A percentile compares a stretch with the other conserved stretches of the same genome.
Conservation (phyloP, 2,113 vertebrate species). For the Platysteira castanea region DNA sequence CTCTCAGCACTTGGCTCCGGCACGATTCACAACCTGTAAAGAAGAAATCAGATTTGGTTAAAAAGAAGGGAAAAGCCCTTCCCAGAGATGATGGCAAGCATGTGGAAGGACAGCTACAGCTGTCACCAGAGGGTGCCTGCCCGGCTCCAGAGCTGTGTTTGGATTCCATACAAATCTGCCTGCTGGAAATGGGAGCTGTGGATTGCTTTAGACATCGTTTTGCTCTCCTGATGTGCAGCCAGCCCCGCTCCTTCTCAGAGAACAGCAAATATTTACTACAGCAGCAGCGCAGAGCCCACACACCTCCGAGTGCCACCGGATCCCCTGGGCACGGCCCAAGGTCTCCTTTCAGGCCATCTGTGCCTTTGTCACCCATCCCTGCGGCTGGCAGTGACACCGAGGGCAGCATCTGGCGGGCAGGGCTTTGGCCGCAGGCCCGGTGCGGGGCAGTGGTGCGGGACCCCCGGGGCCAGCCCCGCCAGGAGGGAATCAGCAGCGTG, state of each 20-base stretch:
- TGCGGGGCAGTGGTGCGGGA: background rate
- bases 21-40: conserved; percentile 29
- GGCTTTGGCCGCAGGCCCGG: fast-evolving
- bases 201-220: background rate
- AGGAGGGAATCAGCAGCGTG: background rate
- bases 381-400: background rate
- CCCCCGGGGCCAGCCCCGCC: fast-evolving
- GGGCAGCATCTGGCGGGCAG: background rate
- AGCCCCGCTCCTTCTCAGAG: background rate
- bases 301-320: background rate
- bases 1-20: background rate
- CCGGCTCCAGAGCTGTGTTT: fast-evolving
- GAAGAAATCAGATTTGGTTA: background rate
- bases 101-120: background rate
- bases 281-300: background rate
- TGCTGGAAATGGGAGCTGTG: background rate
- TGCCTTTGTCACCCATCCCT: background rate
- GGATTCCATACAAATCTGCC: background rate
- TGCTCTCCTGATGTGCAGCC: background rate
- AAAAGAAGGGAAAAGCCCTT: background rate
- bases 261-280: conserved; percentile 20
- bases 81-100: background rate
- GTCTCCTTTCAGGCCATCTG: conserved; percentile 17
- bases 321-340: background rate
- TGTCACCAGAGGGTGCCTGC: background rate